Conservation (phyloP, 2,888 invertebrate species). For the Perizoma affinitatum region DNA sequence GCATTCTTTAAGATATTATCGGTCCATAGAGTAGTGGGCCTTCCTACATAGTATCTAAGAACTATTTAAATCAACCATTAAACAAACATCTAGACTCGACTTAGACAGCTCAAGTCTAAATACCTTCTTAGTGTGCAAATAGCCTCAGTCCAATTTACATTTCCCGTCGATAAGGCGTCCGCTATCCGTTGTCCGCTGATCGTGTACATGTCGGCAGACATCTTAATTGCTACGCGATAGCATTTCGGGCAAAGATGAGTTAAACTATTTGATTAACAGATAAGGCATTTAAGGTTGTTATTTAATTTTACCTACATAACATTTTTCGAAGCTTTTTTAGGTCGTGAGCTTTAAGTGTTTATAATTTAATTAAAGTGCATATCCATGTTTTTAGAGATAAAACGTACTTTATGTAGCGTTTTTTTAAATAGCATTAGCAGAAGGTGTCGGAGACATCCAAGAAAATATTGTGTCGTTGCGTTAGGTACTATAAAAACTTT, state of each 20-base stretch:
- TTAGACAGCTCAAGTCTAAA: constrained; percentile 19
- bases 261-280: background rate
- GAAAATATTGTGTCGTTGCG: no score
- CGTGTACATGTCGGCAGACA: constrained; percentile 44
- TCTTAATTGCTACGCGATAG: constrained; percentile 50
- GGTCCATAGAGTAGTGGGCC: no score
- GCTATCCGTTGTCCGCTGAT: constrained; percentile 35
- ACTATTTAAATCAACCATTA: constrained; percentile 2
- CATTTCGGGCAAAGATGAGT: constrained; percentile 18
- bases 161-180: constrained; percentile 30
- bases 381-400: no score
- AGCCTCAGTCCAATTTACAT: constrained; percentile 26
- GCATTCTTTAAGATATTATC: no score
- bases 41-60: no score
- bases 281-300: background rate
- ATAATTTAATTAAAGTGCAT: no score
- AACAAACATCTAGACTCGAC: constrained; percentile 1
- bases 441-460: no score
- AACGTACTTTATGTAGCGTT: no score
- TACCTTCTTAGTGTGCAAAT: constrained; percentile 21
- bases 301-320: background rate
- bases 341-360: no score
- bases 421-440: no score
- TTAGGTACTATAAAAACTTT: no score
- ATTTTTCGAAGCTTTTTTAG: no score